phyloP scores from a whole-genome alignment of 1,140 invertebrate species.

The Steinernema khuongi region DNA sequence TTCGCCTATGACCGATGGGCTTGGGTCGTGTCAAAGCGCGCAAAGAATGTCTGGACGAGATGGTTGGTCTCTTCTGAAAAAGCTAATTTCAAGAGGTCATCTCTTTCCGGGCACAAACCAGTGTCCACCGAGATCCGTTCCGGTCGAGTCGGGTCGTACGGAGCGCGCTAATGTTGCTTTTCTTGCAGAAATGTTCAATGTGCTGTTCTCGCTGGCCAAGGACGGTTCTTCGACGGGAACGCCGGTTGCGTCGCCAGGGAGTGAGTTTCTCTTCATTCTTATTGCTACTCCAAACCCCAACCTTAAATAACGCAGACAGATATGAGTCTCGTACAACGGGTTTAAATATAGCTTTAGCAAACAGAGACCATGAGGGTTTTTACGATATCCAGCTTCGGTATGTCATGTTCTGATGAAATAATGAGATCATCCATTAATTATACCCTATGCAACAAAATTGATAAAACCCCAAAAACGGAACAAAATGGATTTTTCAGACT shows the following conservation, averaged over 20 bases:
- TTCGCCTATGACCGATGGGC: neutral
- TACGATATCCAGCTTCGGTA: no score
- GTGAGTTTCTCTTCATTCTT: constrained; percentile 29
- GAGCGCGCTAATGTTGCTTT: no score
- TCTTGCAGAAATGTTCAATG: constrained; percentile 41
- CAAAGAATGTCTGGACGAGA: neutral
- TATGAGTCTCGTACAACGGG: no score
- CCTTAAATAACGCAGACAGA: neutral
- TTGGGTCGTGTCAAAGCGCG: neutral
- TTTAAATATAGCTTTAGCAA: no score
- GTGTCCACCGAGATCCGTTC: no score
- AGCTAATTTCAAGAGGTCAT: neutral
- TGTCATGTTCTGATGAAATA: no score
- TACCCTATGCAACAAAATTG: no score
- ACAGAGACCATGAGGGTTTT: no score
- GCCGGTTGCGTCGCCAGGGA: constrained; percentile 35
- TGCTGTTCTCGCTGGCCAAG: constrained; percentile 41
- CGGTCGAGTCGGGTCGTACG: no score
- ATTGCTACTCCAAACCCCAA: neutral
- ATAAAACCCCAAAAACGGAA: no score
- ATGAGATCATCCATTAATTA: no score
- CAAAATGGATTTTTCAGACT: no score
- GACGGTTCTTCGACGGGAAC: constrained; percentile 23
- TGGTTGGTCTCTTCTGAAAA: neutral
- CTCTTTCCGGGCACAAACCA: neutral